A percentile compares a stretch with the other conserved stretches of the same genome.
These are phyloP conservation scores for Dipodomys ordii DNA, from an alignment of 2,113 vertebrate genomes.

Conservation along the genomic window DNA sequence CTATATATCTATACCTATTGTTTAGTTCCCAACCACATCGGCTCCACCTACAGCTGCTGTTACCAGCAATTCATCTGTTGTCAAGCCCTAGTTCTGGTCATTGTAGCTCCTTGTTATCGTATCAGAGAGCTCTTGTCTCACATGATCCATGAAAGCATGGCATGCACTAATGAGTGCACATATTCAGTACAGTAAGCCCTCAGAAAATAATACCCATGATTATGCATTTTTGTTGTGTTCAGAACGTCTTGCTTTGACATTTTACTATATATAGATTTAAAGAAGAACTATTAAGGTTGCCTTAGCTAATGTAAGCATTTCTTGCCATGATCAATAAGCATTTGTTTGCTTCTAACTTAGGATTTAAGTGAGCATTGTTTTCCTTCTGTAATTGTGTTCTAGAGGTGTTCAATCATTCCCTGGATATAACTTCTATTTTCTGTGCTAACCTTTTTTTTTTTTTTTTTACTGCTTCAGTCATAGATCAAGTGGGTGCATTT, in stretches of 20 bases:
- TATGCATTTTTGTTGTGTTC: constrained; percentile 9
- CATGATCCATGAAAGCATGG: background rate
- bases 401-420: too few species aligned
- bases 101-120: background rate
- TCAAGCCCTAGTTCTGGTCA: background rate
- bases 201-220: background rate
- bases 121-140: background rate
- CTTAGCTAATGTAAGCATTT: background rate
- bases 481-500: background rate
- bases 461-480: background rate
- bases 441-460: too few species aligned
- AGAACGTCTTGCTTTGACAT: background rate
- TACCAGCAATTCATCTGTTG: background rate
- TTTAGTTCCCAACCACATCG: background rate
- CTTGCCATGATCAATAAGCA: background rate
- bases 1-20: too few species aligned
- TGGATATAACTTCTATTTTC: too few species aligned
- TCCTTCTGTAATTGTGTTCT: too few species aligned
- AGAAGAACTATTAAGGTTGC: background rate
- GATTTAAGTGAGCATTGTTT: too few species aligned
- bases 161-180: background rate
- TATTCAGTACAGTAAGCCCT: background rate
- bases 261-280: background rate
- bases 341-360: background rate
- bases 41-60: background rate